Evolutionary conservation across 2,888 invertebrate genomes (phyloP), one percentile per base, ranked within the genome.

Genomic region (Spodoptera picta): DNA sequence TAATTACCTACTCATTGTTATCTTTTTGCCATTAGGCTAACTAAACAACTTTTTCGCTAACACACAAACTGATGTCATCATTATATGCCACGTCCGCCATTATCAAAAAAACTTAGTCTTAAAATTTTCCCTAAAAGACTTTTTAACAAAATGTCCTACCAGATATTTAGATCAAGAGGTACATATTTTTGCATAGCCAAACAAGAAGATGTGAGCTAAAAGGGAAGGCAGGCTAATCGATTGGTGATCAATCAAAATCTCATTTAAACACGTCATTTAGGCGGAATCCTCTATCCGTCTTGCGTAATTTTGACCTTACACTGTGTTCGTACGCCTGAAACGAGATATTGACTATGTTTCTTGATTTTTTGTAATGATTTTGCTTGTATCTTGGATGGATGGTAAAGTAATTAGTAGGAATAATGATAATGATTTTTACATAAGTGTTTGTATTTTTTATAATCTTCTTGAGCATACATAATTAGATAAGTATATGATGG

Each of bases 181-280:
- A 79, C 71, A 79, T 68, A 78, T 77, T 73, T 77, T 77, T 74
- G 74, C 80, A 78, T 78, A 62, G 51, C 57, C 60, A 71, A 77
- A 71, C 63, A 69, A 55, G 58, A 61, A 69, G 69, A 69, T 65
- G 77, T 77, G 77, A 70, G 71, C 78, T 69, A 65, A 74, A 73
- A 69, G 69, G 73, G 65, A 71, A 67, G 69, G 75, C 80, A 71
- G 67, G 68, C 77, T 79, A 73, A 76, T 76, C 73, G 79, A 73
- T 72, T 44, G 86, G 87, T 87, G 82, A 92, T 92, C 90, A 90
- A 91, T 92, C 92, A 91, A 90, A 90, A 87, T 87, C 90, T 90
- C 90, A 88, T 91, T 89, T 82, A 84, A 84, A 79, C 86, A 77
- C 84, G 87, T 90, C 89, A 87, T 83, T 84, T 84, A 73, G 74